Percentiles rank a stretch among this genome's conserved stretches.
These are phyloP conservation scores for Thymelicus lineola DNA, from an alignment of 2,888 invertebrate genomes.

Conservation along the genomic window DNA sequence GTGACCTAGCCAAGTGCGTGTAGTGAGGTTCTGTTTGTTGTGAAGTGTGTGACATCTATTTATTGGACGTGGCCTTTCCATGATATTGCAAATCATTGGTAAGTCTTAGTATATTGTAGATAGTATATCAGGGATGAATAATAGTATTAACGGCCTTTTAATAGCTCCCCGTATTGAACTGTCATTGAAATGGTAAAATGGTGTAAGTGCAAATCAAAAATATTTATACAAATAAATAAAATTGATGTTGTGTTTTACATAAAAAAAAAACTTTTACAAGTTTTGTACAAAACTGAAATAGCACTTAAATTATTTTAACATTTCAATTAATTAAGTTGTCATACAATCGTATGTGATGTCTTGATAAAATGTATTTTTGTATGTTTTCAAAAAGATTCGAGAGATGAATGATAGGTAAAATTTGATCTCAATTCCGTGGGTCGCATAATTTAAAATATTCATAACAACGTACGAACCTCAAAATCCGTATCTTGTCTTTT, in stretches of 20 bases:
- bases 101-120: conserved; percentile 20
- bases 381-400: conserved; percentile 9
- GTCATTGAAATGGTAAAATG: conserved; percentile 6
- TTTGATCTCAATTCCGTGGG: conserved; percentile 2
- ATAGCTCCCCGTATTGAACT: too few species aligned
- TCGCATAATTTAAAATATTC: conserved; percentile 4
- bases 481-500: conserved; percentile 33
- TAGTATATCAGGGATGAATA: neutral
- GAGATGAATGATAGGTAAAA: conserved; percentile 4
- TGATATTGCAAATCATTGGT: conserved; percentile 5
- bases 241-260: conserved; percentile 15
- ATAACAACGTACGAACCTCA: conserved; percentile 3
- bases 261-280: conserved; percentile 23
- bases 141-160: neutral
- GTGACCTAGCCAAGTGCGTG: conserved; percentile 13
- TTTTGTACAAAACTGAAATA: conserved; percentile 25
- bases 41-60: conserved; percentile 6
- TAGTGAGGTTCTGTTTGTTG: conserved; percentile 24
- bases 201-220: conserved; percentile 15
- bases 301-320: conserved; percentile 9
- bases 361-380: conserved; percentile 1
- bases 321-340: neutral
- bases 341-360: neutral
- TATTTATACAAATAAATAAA: conserved; percentile 26
- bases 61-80: neutral